Base-by-base conservation (phyloP, 2,888 invertebrate genomes). In the Oxytorus armatus region DNA sequence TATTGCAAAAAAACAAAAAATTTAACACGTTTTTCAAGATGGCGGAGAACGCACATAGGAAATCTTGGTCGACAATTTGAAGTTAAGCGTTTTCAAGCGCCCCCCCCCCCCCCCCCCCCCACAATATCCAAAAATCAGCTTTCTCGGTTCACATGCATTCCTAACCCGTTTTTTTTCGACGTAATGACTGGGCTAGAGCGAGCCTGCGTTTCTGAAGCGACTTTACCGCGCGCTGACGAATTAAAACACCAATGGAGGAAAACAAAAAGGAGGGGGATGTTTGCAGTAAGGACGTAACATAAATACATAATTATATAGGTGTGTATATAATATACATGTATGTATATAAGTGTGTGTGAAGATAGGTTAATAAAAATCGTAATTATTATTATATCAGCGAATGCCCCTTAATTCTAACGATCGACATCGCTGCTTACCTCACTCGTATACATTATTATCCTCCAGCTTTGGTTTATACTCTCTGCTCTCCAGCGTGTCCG, bases 341-440 rank as follows among this genome's bases (percentile, higher is more conserved):
- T 82, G 81, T 79, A 80, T 87, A 84, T 85, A 87, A 85, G 86
- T 87, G 87, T 85, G 85, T 85, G 85, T 87, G 86, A 88, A n/a
- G 83, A 90, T 89, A 90, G 88, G 87, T 88, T 84, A 88, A 87
- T 88, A 89, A 89, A 89, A 68, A 59, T 59, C 59, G 59, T 59
- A 59, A 59, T 59, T 44, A 61, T 61, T 61, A 61, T 44, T 44
- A 16, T n/a, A n/a, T n/a, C n/a, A n/a, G n/a, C n/a, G n/a, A n/a
- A n/a, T n/a, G n/a, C 57, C 7, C 21, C 8, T 23, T n/a, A 14
- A 25, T 14, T 53, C 53, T n/a, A 51, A 21, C 23, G 2, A 51
- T 51, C 49, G 3, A 23, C 11, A 21, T 51, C 23, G n/a, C n/a
- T 11, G 4, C 1, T 21, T 23, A 0, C 10, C 21, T 18, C 2